Evolutionary conservation across 2,113 vertebrate genomes (phyloP).

Genomic region (Cyphomyrus plagiostoma): DNA sequence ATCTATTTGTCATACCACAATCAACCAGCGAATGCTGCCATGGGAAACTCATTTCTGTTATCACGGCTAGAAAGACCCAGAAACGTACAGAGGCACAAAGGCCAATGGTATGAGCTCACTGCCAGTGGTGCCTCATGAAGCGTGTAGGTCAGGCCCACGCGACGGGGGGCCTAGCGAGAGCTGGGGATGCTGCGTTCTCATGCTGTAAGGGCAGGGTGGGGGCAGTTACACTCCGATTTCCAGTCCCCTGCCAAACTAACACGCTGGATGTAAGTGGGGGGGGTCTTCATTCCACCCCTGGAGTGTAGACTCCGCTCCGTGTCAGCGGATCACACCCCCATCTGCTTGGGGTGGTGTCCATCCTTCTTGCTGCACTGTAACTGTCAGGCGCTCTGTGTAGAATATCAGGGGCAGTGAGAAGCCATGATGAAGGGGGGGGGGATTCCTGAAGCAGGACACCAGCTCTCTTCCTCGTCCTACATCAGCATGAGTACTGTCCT

Average conservation of each 20-base stretch:
- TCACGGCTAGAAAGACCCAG: not conserved
- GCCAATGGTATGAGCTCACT: not conserved
- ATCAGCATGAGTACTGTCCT: slow-evolving; percentile 40
- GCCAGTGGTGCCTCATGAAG: not conserved
- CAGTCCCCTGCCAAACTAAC: not conserved
- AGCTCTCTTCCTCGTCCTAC: slow-evolving; percentile 34
- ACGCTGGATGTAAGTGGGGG: not conserved
- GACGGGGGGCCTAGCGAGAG: not conserved
- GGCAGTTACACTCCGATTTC: not conserved
- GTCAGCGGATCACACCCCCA: not conserved
- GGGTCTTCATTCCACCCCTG: not conserved
- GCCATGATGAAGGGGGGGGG: not conserved
- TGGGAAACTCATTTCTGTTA: too few species aligned
- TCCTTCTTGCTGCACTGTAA: not conserved
- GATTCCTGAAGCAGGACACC: not conserved
- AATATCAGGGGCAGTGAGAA: not conserved
- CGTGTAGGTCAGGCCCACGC: not conserved
- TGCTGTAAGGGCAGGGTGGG: not conserved
- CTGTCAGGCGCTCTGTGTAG: not conserved
- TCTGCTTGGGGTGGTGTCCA: not conserved
- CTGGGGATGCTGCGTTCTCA: not conserved
- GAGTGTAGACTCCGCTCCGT: not conserved
- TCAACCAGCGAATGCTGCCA: not conserved
- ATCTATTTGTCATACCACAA: not conserved
- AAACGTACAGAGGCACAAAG: not conserved